phyloP scores from a whole-genome alignment of 1,140 invertebrate species.

The Drosophila pseudoobscura region DNA sequence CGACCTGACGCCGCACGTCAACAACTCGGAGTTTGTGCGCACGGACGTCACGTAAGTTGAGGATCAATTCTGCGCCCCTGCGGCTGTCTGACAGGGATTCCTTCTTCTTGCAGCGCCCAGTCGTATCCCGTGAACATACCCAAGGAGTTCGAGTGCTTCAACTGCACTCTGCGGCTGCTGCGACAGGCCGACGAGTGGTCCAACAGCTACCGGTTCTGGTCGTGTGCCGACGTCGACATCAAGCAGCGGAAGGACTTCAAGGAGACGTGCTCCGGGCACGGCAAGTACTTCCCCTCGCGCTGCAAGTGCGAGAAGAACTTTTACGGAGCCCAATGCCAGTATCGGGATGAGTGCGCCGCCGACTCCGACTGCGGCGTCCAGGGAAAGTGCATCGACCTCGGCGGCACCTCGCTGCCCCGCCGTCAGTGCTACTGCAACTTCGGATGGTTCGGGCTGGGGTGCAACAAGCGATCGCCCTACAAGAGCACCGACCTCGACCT shows the following conservation, averaged over 20 bases:
- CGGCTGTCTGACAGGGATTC: no score
- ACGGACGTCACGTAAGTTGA: slow-evolving; percentile 88
- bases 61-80: background rate
- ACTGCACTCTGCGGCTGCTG: slow-evolving; percentile 94
- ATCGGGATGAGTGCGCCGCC: slow-evolving; percentile 91
- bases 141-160: slow-evolving; percentile 91
- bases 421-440: slow-evolving; percentile 94
- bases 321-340: slow-evolving; percentile 92
- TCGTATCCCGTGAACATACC: slow-evolving; percentile 91
- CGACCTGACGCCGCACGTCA: slow-evolving; percentile 92
- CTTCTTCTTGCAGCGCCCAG: slow-evolving; percentile 88
- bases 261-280: slow-evolving; percentile 92
- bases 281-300: slow-evolving; percentile 89
- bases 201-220: slow-evolving; percentile 94
- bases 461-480: slow-evolving; percentile 89
- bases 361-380: slow-evolving; percentile 93
- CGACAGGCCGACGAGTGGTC: slow-evolving; percentile 96
- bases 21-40: slow-evolving; percentile 90
- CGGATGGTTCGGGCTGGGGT: slow-evolving; percentile 92
- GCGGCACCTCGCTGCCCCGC: slow-evolving; percentile 90
- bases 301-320: slow-evolving; percentile 93
- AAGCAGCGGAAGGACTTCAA: slow-evolving; percentile 88
- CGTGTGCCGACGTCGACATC: slow-evolving; percentile 97
- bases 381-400: slow-evolving; percentile 92
- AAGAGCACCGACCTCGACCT: slow-evolving; percentile 87